Evolutionary conservation across 2,113 vertebrate genomes (phyloP).

Genomic region (Scomber japonicus): DNA sequence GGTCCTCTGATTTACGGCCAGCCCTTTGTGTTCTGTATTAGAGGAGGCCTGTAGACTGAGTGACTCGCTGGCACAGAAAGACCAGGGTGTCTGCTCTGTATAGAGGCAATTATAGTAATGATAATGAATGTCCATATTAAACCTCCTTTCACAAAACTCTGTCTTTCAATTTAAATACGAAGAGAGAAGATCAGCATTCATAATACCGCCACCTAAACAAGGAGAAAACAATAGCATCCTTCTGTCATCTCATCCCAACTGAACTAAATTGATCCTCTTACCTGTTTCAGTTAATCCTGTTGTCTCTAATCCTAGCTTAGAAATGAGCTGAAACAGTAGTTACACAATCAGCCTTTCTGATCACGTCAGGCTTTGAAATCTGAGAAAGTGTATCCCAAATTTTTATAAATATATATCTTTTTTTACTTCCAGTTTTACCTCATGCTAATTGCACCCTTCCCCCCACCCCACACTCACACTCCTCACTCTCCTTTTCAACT

Average conservation of each 20-base stretch:
- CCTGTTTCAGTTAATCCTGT: conserved; percentile 77
- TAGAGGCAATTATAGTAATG: conserved; percentile 74
- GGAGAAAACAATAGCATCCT: conserved; percentile 71
- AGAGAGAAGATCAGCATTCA: conserved; percentile 40
- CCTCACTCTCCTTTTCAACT: conserved; percentile 34
- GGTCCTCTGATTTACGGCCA: conserved; percentile 80
- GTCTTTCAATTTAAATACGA: conserved; percentile 54
- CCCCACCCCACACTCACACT: neutral
- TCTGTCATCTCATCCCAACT: conserved; percentile 67
- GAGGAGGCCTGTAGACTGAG: conserved; percentile 60
- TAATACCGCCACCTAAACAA: conserved; percentile 44
- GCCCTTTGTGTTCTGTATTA: conserved; percentile 63
- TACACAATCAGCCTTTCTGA: conserved; percentile 69
- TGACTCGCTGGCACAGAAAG: conserved; percentile 46
- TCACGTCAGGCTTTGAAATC: conserved; percentile 63
- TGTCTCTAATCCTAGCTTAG: conserved; percentile 73
- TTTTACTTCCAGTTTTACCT: conserved; percentile 21
- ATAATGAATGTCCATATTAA: conserved; percentile 75
- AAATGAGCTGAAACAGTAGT: conserved; percentile 70
- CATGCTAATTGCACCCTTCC: conserved; percentile 38
- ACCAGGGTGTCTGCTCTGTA: conserved; percentile 66
- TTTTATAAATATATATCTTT: conserved; percentile 18
- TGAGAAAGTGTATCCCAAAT: conserved; percentile 28
- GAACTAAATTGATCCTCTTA: conserved; percentile 75
- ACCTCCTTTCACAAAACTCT: conserved; percentile 55